Base-by-base conservation (phyloP, 2,797 vertebrate species). In the Lepus townsendii region DNA sequence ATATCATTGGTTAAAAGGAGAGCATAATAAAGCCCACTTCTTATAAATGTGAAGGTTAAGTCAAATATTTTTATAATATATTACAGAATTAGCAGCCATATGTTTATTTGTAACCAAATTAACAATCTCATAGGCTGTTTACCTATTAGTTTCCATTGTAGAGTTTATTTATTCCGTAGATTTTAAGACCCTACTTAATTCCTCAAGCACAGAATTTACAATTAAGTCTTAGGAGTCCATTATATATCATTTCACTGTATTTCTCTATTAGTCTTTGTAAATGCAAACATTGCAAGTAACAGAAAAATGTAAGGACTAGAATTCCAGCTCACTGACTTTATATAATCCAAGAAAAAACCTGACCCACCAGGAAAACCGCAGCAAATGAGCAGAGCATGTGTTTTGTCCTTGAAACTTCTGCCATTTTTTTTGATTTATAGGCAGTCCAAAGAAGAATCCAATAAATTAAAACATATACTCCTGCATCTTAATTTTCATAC, bases 401-500 rank as follows among this genome's bases (percentile, higher is more conserved):
- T 95, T 96, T 87, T 92, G 92, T 86, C 96, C 97, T 97, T 97
- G 96, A 96, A 93, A 95, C 91, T 91, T 92, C 68, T 97, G 30
- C 4, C 96, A 52, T 90, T 93, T 77, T 93, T 42, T 42, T 93
- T 97, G 97, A 98, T 98, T 98, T 98, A 98, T 95, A 94, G 82
- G 94, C 85, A 96, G 66, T 77, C 85, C 38, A 30, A 91, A 91
- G 79, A 91, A 79, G 95, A 98, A 96, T 95, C 93, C 92, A 96
- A 68, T 97, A 97, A 97, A 97, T 97, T 97, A 95, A 96, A 97
- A 96, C 78, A 97, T 79, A 92, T 96, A 97, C 69, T 89, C 92
- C 60, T 96, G 88, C 96, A 78, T 98, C 96, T 97, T 97, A 96
- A 98, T 98, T 98, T 98, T 97, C 97, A 94, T 97, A 95, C 94